Evolutionary conservation across 2,797 vertebrate genomes (phyloP), one percentile per base, ranked within the genome.

Genomic region (Eupleurogrammus muticus): DNA sequence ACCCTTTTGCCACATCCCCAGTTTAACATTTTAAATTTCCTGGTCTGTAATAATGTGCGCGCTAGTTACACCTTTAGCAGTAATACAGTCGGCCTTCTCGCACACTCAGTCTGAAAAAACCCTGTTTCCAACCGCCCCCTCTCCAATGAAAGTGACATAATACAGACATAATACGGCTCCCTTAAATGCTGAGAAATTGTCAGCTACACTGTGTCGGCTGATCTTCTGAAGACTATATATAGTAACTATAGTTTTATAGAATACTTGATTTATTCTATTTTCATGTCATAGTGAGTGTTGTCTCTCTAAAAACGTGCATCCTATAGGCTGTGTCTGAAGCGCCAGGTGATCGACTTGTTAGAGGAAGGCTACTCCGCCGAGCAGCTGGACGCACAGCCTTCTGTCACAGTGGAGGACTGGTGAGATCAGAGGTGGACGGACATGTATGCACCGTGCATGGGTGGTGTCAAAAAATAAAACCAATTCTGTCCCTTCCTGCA

Each of bases 371-470:
- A 93, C 79, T 85, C 93, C 66, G 66, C 92, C 12, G 95, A 97
- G 16, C 82, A 95, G 55, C 76, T 99, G 92, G 97, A 99, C 21
- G 75, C 74, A 44, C 93, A 96, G 85, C 98, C 98, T 0, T 69
- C 87, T 52, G 88, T 99, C 53, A 90, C 76, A 49, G 95, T 95
- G 74, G 93, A 94, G 70, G 98, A 99, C 94, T 99, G 98, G 98
- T 99, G 84, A 95, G 95, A 46, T 40, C n/a, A 17, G 9, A 23
- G 3, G 7, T 14, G 9, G 21, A 49, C 42, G 17, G 3, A 35
- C 3, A 38, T 1, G 5, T 23, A 10, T n/a, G 1, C 14, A 5
- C 4, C 13, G 21, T 44, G 24, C 36, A 17, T 46, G 20, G 42
- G 2, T 1, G 4, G 13, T 14, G 14, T 32, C 2, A 17, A 16